Evolutionary conservation across 2,888 invertebrate species (phyloP).

Genomic region (Scaptomyza reducta): DNA sequence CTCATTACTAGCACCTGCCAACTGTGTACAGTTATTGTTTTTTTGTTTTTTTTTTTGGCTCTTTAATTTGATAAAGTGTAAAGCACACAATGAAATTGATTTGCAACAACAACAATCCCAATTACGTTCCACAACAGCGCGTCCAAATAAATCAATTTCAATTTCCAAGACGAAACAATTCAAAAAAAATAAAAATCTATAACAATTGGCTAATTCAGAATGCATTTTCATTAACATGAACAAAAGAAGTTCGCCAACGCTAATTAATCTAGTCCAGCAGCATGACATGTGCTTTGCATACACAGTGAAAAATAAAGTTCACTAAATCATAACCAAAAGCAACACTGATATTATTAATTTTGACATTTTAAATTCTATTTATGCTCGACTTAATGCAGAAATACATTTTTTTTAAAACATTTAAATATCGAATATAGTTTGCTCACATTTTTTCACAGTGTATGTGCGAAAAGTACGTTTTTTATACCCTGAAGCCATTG

Average conservation of each 20-base stretch:
- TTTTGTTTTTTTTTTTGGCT: conserved; percentile 3
- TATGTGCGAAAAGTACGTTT: neutral
- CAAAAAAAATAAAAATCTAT: neutral
- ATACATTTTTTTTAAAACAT: too few relatives aligned
- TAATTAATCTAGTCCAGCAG: conserved; percentile 8
- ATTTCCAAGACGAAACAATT: conserved; percentile 6
- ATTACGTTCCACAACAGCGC: conserved; percentile 59
- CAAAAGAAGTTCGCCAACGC: neutral
- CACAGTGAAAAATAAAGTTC: neutral
- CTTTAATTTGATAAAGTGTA: conserved; percentile 17
- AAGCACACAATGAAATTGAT: conserved; percentile 8
- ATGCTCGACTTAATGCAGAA: neutral
- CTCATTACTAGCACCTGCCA: conserved; percentile 7
- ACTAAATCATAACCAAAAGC: neutral
- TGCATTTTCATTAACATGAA: conserved; percentile 34
- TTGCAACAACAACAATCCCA: neutral
- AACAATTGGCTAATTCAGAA: conserved; percentile 28
- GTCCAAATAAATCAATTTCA: conserved; percentile 30
- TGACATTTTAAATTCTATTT: neutral
- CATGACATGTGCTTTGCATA: neutral
- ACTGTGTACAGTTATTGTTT: too few relatives aligned
- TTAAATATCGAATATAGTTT: too few relatives aligned
- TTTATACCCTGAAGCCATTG: too few relatives aligned
- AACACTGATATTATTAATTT: too few relatives aligned
- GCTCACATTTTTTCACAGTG: neutral